Percentiles rank a stretch among this genome's conserved stretches.
Evolutionary conservation across 2,797 vertebrate species (phyloP).

Genomic region (Varecia variegata): DNA sequence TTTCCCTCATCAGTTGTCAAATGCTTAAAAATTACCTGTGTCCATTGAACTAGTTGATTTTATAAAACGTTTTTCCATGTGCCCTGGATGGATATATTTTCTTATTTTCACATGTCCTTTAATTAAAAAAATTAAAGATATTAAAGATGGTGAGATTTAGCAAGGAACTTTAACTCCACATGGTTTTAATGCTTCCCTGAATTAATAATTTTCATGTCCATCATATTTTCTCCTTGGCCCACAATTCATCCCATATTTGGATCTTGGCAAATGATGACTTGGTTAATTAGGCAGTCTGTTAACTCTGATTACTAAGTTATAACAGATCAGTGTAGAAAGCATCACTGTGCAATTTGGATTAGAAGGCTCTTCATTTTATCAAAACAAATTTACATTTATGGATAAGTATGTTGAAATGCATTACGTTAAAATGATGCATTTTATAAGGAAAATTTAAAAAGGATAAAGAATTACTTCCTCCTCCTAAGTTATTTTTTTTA

Average conservation of each 20-base stretch:
- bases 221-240: conserved; percentile 78
- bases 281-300: conserved; percentile 84
- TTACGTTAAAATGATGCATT: conserved; percentile 74
- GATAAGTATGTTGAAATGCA: conserved; percentile 69
- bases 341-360: conserved; percentile 83
- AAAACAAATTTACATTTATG: conserved; percentile 79
- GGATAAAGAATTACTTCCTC: conserved; percentile 76
- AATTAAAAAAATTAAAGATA: conserved; percentile 46
- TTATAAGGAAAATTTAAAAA: conserved; percentile 69
- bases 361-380: conserved; percentile 81
- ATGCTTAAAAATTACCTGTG: not conserved
- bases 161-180: conserved; percentile 64
- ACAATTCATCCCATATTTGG: conserved; percentile 76
- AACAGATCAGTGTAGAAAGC: conserved; percentile 78
- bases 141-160: conserved; percentile 59
- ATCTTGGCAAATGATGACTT: conserved; percentile 77
- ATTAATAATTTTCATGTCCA: conserved; percentile 78
- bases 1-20: not conserved
- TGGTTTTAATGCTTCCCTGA: conserved; percentile 65
- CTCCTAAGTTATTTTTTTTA: conserved; percentile 63
- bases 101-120: conserved; percentile 40
- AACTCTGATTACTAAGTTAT: conserved; percentile 83
- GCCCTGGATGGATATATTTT: not conserved
- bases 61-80: not conserved
- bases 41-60: not conserved